Evolutionary conservation across 2,113 vertebrate genomes (phyloP).

Genomic region (Calidris pugnax): DNA sequence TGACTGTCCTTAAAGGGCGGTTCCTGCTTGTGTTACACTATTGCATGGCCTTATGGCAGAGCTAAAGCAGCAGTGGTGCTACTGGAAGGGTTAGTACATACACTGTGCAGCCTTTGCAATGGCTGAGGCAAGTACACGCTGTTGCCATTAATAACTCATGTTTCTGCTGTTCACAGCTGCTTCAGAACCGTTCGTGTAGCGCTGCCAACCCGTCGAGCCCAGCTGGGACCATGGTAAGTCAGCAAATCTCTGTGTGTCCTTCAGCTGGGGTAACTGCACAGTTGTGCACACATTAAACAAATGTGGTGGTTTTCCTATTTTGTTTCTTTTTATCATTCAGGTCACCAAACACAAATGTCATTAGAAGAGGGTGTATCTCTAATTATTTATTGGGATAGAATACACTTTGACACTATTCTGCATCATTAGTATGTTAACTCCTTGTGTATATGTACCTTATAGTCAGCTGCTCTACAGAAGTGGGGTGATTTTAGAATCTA

Average conservation of each 20-base stretch:
- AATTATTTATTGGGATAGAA: not conserved
- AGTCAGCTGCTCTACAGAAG: not conserved
- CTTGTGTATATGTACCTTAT: fast-evolving
- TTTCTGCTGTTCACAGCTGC: not conserved
- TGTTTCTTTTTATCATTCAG: fast-evolving
- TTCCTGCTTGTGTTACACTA: not conserved
- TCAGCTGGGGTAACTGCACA: fast-evolving
- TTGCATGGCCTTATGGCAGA: fast-evolving
- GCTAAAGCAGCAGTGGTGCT: not conserved
- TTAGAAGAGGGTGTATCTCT: no score
- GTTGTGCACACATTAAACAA: not conserved
- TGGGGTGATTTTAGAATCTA: not conserved
- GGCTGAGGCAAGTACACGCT: not conserved
- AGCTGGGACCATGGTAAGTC: not conserved
- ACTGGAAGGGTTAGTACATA: not conserved
- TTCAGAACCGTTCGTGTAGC: fast-evolving
- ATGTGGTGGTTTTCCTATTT: fast-evolving
- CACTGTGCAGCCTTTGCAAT: fast-evolving
- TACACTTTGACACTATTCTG: no score
- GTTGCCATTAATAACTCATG: fast-evolving
- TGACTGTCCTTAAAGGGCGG: not conserved
- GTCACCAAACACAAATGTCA: not conserved
- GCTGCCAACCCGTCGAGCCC: fast-evolving
- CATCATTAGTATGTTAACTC: fast-evolving
- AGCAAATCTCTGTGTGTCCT: not conserved